Evolutionary conservation across 2,113 vertebrate genomes (phyloP).

Genomic region (Limanda limanda): DNA sequence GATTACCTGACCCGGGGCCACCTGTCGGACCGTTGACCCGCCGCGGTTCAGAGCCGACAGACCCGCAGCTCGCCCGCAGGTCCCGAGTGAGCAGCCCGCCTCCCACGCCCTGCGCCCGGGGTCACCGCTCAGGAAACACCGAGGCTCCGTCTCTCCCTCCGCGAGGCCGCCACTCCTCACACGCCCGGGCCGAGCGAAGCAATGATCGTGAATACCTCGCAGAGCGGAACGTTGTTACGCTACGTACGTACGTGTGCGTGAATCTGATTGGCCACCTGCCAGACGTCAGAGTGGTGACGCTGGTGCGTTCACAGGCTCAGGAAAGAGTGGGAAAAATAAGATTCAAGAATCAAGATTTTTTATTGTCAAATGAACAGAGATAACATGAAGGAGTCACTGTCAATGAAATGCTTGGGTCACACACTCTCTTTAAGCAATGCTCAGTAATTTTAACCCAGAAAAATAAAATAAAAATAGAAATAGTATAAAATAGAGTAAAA

Average conservation of each 20-base stretch:
- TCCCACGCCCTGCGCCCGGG: not conserved
- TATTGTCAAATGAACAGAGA: too few relatives aligned
- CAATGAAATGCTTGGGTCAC: too few relatives aligned
- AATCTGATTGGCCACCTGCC: slow-evolving; percentile 44
- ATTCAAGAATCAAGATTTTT: too few relatives aligned
- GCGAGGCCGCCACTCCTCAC: not conserved
- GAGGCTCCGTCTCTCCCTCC: not conserved
- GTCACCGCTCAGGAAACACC: not conserved
- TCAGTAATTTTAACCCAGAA: too few relatives aligned
- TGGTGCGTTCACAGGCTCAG: not conserved
- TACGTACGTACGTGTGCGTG: not conserved
- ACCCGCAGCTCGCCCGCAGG: slow-evolving; percentile 30
- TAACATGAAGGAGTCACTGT: too few relatives aligned
- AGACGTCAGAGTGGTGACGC: not conserved
- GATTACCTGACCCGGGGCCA: too few relatives aligned
- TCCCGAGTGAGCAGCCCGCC: too few relatives aligned
- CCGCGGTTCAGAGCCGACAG: slow-evolving; percentile 39
- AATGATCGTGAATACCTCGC: too few relatives aligned
- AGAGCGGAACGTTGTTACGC: too few relatives aligned
- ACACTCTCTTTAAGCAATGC: too few relatives aligned
- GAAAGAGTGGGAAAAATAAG: not conserved
- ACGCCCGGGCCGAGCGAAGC: not conserved
- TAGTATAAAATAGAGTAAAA: too few relatives aligned
- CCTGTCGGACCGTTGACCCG: not conserved
- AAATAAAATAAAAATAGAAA: too few relatives aligned